Evolutionary conservation across 2,113 vertebrate species (phyloP), one percentile per base, ranked within the genome.

Genomic region (Macrotus californicus): DNA sequence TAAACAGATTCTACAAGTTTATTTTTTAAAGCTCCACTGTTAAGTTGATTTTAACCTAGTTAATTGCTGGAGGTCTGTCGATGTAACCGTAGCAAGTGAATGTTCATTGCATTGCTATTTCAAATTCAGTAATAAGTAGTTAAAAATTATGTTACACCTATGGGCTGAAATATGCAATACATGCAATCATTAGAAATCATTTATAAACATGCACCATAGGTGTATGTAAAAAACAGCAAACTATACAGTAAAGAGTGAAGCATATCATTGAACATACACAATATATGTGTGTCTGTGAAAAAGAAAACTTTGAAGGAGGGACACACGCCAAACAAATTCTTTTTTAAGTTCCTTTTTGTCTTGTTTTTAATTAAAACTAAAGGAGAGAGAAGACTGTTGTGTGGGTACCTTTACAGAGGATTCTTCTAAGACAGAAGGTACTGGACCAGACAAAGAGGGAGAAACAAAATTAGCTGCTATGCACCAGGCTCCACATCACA

Each of bases 311-410:
- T 70, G 56, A 94, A 93, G 13, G 73, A 83, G 70, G 29, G 21
- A 83, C 54, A 92, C 39, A 50, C 1, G 61, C 41, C 31, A 69
- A 79, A 80, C 67, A 87, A 34, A 43, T 72, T 85, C 77, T 93
- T 91, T 94, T 91, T 94, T 52, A 90, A 52, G 9, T 39, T 83
- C 43, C 34, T 93, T 92, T 64, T 34, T 76, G 7, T 22, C 31
- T 41, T 88, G 31, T 70, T 66, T 94, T 69, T 46, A 79, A 88
- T 52, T 89, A 89, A 94, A 95, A 82, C 70, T 59, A 88, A 94
- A 64, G 6, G 8, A 70, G 8, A 70, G 8, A 67, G 84, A 93
- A 72, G 70, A 36, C 8, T 77, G 10, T 59, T 56, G 6, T 48
- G 29, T 88, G n/a, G 36, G 13, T 77, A 94, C 87, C 67, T 31